phyloP scores from a whole-genome alignment of 2,113 vertebrate species.

The Muntiacus muntjak region DNA sequence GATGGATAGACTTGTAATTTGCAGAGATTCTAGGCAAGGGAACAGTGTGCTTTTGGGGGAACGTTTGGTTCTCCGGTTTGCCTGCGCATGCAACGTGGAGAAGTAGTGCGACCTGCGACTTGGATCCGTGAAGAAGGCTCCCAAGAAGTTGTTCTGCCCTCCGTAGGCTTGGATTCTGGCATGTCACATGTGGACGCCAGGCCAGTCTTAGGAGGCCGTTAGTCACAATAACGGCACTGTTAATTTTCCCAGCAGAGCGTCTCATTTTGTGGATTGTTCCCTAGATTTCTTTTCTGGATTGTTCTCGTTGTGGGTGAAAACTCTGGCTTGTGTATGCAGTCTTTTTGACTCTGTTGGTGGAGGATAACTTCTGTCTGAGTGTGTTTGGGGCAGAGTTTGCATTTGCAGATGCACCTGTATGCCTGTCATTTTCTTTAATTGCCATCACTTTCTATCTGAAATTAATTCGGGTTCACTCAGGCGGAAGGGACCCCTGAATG shows the following conservation, averaged over 20 bases:
- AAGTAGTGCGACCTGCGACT: not conserved
- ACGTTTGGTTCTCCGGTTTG: not conserved
- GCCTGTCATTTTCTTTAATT: not conserved
- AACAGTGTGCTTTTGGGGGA: not conserved
- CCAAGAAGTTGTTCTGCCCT: not conserved
- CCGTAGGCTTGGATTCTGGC: accelerated
- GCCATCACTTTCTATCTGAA: not conserved
- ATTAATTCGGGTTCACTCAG: not conserved
- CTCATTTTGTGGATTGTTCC: not conserved
- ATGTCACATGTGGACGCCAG: not conserved
- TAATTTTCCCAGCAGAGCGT: not conserved
- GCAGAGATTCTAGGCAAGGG: not conserved
- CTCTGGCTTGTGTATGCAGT: not conserved
- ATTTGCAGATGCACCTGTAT: not conserved
- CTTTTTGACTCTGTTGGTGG: not conserved
- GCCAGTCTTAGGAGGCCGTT: not conserved
- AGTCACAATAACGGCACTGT: not conserved
- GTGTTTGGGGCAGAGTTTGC: not conserved
- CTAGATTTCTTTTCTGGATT: not conserved
- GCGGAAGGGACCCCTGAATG: not conserved
- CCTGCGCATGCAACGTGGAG: not conserved
- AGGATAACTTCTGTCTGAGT: not conserved
- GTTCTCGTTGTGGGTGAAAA: not conserved
- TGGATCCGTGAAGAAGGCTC: too few species aligned
- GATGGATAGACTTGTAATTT: not conserved